Base-by-base conservation (phyloP, 2,888 invertebrate genomes). In the Oscheius sp. region DNA sequence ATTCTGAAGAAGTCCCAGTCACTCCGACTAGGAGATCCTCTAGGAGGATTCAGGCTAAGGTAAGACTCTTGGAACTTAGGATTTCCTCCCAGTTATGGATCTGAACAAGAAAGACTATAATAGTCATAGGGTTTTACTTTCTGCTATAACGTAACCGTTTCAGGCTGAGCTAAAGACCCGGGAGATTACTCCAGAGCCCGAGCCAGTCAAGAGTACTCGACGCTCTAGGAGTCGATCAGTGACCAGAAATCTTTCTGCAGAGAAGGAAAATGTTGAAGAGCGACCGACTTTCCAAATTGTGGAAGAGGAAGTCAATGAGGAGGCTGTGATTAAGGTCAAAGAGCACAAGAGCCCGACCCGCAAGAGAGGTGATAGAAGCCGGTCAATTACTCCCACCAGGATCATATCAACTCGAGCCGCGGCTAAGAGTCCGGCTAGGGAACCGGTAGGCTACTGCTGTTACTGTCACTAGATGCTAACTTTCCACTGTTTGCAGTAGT, bases 21-120 rank as follows among this genome's bases (percentile, higher is more conserved):
- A 42, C 42, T 3, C 42, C 42, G 4, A 42, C 42, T 7, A 42
- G 42, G 42, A 42, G 60, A 37, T 9, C 37, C 2, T 60, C 60
- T 13, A 60, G 60, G n/a, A 33, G 60, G 13, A n/a, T 60, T 11
- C 60, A 60, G n/a, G 60, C 60, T 11, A 60, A 60, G 37, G 60
- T 60, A 7, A 21, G 42, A 42, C 3, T 42, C 42, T 42, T 21
- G 21, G 21, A 21, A 21, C 21, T 21, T 21, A 21, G 21, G 21
- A 21, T 21, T 21, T 21, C 21, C 21, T 21, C 21, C 21, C 21
- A 21, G 21, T 21, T 21, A 21, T 21, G 21, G 21, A 21, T 21
- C 21, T 21, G 21, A 21, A 21, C 21, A 21, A 50, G 50, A 50
- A 50, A 13, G 13, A 50, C 10, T 50, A 50, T 9, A 53, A 29